Evolutionary conservation across 2,113 vertebrate species (phyloP), one percentile per base, ranked within the genome.

Genomic region (Procavia capensis): DNA sequence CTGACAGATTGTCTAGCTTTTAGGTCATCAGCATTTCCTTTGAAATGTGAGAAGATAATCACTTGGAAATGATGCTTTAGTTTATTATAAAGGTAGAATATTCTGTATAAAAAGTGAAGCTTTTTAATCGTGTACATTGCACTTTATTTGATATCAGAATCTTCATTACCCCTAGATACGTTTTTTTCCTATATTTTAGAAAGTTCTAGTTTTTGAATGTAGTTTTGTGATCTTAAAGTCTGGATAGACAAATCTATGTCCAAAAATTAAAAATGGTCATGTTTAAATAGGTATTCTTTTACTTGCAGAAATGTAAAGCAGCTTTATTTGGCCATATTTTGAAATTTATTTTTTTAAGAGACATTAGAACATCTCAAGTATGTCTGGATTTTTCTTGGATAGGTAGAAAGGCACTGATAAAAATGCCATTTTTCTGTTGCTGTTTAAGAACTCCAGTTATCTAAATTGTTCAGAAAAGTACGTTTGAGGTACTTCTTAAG

Each of bases 71-170:
- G 66, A 36, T 36, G n/a, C 43, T 75, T 36, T 36, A 87, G 50
- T 11, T 81, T 85, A 66, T 41, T 93, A 39, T 2, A n/a, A 70
- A 43, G 43, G 43, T 43, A 3, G 27, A 85, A 45, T 63, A 82
- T 4, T 22, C 61, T n/a, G 36, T 25, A 25, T 61, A 76, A 20
- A 41, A 64, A 80, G 43, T 54, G 45, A 76, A 82, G 25, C 10
- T 63, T 93, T 89, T 89, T 68, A 78, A 75, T 94, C 61, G 79
- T 79, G 57, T 94, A 88, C n/a, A 70, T 87, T 75, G 9, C 27
- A 74, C 78, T 92, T 94, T 57, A 85, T 83, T 90, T 91, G 72
- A 39, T 90, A 92, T 78, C 93, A 96, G 96, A 95, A 82, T 90
- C 31, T 88, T 85, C 57, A 81, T n/a, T 70, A 81, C 83, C 14